Base-by-base conservation (phyloP, 2,113 vertebrate species). In the Gambusia affinis region DNA sequence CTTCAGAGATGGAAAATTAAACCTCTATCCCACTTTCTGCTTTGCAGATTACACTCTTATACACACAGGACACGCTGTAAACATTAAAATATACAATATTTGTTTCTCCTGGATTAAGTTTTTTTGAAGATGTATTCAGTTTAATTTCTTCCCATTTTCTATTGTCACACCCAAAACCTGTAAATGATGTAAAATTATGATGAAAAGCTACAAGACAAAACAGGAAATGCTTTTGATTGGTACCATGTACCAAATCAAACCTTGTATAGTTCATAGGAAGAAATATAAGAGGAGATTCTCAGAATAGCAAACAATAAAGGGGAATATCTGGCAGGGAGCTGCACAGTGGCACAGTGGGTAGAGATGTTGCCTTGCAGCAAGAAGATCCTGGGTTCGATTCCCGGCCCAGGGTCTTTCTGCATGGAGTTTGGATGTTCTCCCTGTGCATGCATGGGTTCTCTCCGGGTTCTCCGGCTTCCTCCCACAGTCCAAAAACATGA, bases 1-100 rank as follows among this genome's bases (percentile, higher is more conserved):
- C 73, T 86, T 89, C 73, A 81, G 66, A 85, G 84, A 86, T 87
- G 76, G 90, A 89, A 91, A 82, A 94, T 91, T 92, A 91, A 93
- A 90, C 85, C 75, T 39, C 47, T 67, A 51, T 74, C 24, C 22
- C 7, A 47, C 62, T 24, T 83, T 69, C n/a, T 15, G 1, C 85
- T 54, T 27, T 28, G 39, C 67, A 73, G 70, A 69, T 78, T 63
- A 33, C 31, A 4, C 75, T 51, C 57, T 57, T 64, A 69, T 68
- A 62, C 68, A 67, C 39, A 17, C 33, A 7, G 27, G 33, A 72
- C 68, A 85, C 73, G 24, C 69, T 78, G 82, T 87, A 73, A 83
- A 85, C 65, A 79, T 69, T 71, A 51, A 81, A 51, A 78, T 71
- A 68, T 87, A 67, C 76, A 47, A 78, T 78, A 74, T 82, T 70